Percentiles rank a stretch among this genome's conserved stretches.
phyloP scores from a whole-genome alignment of 1,140 invertebrate genomes.

The Liolophura sinensis region DNA sequence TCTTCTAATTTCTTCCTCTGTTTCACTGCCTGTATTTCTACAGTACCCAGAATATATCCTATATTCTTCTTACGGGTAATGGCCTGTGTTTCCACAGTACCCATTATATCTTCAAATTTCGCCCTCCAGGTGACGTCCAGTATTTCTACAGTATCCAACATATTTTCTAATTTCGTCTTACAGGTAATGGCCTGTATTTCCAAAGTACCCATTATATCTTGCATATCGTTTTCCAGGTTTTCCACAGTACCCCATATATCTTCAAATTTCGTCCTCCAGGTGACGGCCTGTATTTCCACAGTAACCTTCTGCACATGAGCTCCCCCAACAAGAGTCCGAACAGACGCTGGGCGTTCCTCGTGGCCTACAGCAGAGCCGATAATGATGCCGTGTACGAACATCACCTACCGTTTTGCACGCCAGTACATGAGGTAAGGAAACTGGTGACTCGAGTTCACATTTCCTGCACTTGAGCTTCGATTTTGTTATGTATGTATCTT shows the following conservation, averaged over 20 bases:
- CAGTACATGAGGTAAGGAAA: slow-evolving; percentile 32
- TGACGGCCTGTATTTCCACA: slow-evolving; percentile 46
- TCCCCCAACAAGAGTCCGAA: slow-evolving; percentile 35
- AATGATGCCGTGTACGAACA: slow-evolving; percentile 40
- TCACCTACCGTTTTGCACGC: slow-evolving; percentile 38
- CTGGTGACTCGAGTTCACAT: too few species aligned
- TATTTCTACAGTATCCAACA: slow-evolving; percentile 20
- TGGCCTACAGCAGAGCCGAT: slow-evolving; percentile 40
- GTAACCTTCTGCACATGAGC: slow-evolving; percentile 42
- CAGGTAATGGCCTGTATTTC: slow-evolving; percentile 46
- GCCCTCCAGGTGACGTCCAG: slow-evolving; percentile 35
- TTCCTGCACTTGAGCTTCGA: too few species aligned
- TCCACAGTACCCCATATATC: too few species aligned
- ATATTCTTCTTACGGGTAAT: too few species aligned
- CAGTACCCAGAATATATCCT: slow-evolving; percentile 18
- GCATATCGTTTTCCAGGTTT: too few species aligned
- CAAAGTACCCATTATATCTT: slow-evolving; percentile 44
- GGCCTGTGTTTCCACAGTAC: too few species aligned
- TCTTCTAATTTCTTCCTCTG: too few species aligned
- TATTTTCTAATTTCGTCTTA: too few species aligned
- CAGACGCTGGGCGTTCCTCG: slow-evolving; percentile 41
- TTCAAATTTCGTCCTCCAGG: slow-evolving; percentile 16
- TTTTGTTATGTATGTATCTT: too few species aligned
- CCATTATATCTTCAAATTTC: too few species aligned
- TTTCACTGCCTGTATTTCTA: slow-evolving; percentile 47